Evolutionary conservation across 2,797 vertebrate genomes (phyloP).

Genomic region (Acanthis flammea): DNA sequence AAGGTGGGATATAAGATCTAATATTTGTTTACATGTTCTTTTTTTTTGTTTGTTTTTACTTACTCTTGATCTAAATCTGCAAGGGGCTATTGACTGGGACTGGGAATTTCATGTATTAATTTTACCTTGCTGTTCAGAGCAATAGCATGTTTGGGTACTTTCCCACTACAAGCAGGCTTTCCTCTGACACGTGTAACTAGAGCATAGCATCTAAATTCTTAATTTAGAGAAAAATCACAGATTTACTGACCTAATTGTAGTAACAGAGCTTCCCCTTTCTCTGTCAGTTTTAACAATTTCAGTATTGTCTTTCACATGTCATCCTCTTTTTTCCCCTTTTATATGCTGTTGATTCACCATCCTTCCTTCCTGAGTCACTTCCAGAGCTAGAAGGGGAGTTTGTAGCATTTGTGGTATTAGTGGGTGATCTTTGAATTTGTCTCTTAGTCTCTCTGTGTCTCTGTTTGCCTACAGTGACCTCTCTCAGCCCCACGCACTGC

Average conservation of each 20-base stretch:
- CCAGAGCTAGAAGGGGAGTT: not conserved
- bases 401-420: not conserved
- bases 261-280: not conserved
- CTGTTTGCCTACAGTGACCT: constrained; percentile 9
- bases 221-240: not conserved
- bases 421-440: not conserved
- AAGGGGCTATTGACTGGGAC: not conserved
- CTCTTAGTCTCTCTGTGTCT: not conserved
- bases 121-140: not conserved
- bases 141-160: not conserved
- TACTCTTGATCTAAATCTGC: not conserved
- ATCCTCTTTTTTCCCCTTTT: not conserved
- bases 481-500: not conserved
- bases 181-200: not conserved
- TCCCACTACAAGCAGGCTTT: not conserved
- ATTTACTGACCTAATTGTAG: not conserved
- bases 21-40: not conserved
- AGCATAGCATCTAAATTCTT: not conserved
- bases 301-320: not conserved
- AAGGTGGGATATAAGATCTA: not conserved
- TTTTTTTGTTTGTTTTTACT: not conserved
- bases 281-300: not conserved
- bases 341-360: not conserved
- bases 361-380: not conserved
- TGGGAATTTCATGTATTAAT: not conserved